phyloP scores from a whole-genome alignment of 2,888 invertebrate genomes.

The Ophion ventricosus region DNA sequence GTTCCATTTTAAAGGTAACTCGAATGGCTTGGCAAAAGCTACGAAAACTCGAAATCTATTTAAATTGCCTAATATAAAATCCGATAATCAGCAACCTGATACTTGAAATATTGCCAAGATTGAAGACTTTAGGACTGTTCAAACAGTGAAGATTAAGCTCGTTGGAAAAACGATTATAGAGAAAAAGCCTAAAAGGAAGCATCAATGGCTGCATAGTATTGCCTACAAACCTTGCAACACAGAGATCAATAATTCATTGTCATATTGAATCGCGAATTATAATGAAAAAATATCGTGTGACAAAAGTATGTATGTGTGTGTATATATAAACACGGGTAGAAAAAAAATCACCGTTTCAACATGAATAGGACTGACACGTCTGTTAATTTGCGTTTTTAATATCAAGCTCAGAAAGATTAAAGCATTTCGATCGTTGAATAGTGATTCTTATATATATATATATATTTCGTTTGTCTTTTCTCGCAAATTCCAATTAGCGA shows the following conservation, averaged over 20 bases:
- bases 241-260: not conserved
- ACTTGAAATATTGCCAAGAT: not conserved
- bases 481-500: not conserved
- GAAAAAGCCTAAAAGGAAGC: not conserved
- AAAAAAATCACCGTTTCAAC: slow-evolving; percentile 34
- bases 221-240: not conserved
- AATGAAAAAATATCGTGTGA: too few relatives aligned
- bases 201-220: not conserved
- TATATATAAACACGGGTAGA: not conserved
- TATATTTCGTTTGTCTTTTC: not conserved
- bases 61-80: not conserved
- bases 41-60: not conserved
- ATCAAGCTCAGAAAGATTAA: slow-evolving; percentile 23
- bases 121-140: not conserved
- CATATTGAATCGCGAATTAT: too few relatives aligned
- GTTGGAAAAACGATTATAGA: not conserved
- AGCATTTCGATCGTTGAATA: slow-evolving; percentile 3
- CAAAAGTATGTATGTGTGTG: too few relatives aligned
- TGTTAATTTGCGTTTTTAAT: slow-evolving; percentile 51
- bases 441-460: not conserved
- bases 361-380: slow-evolving; percentile 52
- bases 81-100: not conserved
- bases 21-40: not conserved
- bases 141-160: not conserved
- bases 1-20: not conserved